Base-by-base conservation (phyloP, 2,888 invertebrate species). In the Myopa tessellatipennis region DNA sequence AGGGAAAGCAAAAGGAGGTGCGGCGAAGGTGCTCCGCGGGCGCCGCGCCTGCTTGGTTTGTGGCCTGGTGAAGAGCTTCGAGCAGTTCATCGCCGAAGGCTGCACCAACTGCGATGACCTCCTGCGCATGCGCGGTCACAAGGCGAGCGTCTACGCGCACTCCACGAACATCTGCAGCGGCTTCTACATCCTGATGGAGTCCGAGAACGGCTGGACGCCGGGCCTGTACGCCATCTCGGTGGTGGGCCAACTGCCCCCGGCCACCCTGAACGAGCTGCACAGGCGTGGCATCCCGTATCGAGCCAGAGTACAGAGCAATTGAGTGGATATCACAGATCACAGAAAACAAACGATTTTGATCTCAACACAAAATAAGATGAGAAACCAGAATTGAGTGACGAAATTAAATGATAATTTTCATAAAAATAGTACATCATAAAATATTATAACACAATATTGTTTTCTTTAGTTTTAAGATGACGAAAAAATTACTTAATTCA, bases 11-110 rank as follows among this genome's bases (percentile, higher is more conserved):
- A 38, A 8, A 5, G 55, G 10, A 55, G 16, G 5, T n/a, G 55
- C 10, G 55, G 14, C 1, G 16, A 12, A 65, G 10, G 36, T 10
- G 14, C 34, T 38, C 34, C 61, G 34, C 26, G 61, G 61, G 36
- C 38, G 38, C 12, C 65, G 65, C 36, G 65, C 65, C 14, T 65
- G 65, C 65, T 16, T 65, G 65, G 65, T 65, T 14, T 65, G 65
- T 36, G 65, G 36, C 38, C 16, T 65, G 65, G 65, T 65, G 10
- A 65, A 65, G 36, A 36, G 34, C 6, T 4, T 38, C 6, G 8
- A 14, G 4, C 38, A 65, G 38, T 65, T 65, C 36, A 10, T 36
- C 38, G 16, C 26, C 38, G 65, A 65, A 38, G 65, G 65, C 65
- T 65, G 65, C 65, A 38, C 26, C 65, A 65, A 65, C 36, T 65